Evolutionary conservation across 2,113 vertebrate genomes (phyloP), one percentile per base, ranked within the genome.

Genomic region (Anoplopoma fimbria): DNA sequence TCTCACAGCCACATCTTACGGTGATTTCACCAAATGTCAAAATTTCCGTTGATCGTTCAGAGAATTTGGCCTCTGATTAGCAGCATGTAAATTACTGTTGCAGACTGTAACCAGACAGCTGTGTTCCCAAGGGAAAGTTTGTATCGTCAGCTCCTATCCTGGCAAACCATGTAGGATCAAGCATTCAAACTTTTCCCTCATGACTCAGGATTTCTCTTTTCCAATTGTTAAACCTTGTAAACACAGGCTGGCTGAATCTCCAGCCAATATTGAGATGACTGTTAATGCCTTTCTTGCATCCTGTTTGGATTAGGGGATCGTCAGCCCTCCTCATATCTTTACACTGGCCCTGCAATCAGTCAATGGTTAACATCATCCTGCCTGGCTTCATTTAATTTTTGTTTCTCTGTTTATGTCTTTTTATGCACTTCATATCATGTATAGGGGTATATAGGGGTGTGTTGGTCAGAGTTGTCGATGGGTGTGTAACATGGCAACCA

Each of bases 61-160:
- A 55, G 51, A 49, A 57, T 58, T 53, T 63, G 38, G 51, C 67
- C 49, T 75, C 40, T 82, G 55, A 84, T 87, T 57, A 87, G 45
- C 81, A 83, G 31, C 76, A 53, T 55, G n/a, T 40, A 55, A 87
- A 88, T 74, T 34, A 62, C 70, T 36, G 86, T 42, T 70, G 40
- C 75, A 68, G 74, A 7, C 33, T 42, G 12, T n/a, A 81, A 73
- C 13, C 34, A 79, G 74, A 82, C 91, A 89, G 89, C 90, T 91
- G 91, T 61, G 74, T 77, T 92, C 91, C 85, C 89, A 70, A 23
- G 88, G 82, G 88, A 88, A 89, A 60, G n/a, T 64, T 69, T 29
- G 33, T 51, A 42, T 58, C 47, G 58, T 72, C 38, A 57, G 1
- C 40, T 87, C 33, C 25, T 13, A 15, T 58, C 85, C 82, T 77